A percentile compares a stretch with the other conserved stretches of the same genome.
These are phyloP conservation scores for Melanotaenia boesemani DNA, from an alignment of 2,797 vertebrate species.

Conservation along the genomic window DNA sequence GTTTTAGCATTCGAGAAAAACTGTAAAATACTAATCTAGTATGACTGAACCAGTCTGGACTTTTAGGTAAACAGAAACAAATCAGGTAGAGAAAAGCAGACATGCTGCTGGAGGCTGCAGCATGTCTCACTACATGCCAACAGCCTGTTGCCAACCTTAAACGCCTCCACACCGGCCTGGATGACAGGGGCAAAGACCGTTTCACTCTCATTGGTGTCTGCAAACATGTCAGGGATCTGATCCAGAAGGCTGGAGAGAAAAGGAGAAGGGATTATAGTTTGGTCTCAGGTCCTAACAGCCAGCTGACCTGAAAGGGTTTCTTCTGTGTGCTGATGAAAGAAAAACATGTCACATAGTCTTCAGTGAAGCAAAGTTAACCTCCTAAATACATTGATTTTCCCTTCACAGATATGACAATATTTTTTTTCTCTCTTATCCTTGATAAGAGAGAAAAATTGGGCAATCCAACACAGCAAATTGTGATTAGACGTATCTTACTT, in stretches of 20 bases:
- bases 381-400: background rate
- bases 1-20: too few relatives aligned
- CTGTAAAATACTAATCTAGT: conserved; percentile 63
- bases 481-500: conserved; percentile 84
- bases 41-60: conserved; percentile 47
- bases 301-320: background rate
- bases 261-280: conserved; percentile 15
- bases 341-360: background rate
- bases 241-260: conserved; percentile 88
- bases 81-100: conserved; percentile 7
- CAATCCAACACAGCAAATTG: background rate
- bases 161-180: conserved; percentile 95
- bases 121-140: conserved; percentile 31
- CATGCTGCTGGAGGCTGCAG: background rate
- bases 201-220: conserved; percentile 93
- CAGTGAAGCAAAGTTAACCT: background rate
- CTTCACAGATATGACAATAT: background rate
- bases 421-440: background rate
- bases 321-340: background rate
- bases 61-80: conserved; percentile 60
- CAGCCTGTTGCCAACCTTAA: conserved; percentile 87
- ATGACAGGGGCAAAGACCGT: conserved; percentile 94
- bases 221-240: conserved; percentile 98
- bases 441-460: background rate
- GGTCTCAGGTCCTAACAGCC: background rate